Percentiles rank a stretch among this genome's conserved stretches.
Evolutionary conservation across 2,797 vertebrate species (phyloP).

Genomic region (Arctocebus calabarensis): DNA sequence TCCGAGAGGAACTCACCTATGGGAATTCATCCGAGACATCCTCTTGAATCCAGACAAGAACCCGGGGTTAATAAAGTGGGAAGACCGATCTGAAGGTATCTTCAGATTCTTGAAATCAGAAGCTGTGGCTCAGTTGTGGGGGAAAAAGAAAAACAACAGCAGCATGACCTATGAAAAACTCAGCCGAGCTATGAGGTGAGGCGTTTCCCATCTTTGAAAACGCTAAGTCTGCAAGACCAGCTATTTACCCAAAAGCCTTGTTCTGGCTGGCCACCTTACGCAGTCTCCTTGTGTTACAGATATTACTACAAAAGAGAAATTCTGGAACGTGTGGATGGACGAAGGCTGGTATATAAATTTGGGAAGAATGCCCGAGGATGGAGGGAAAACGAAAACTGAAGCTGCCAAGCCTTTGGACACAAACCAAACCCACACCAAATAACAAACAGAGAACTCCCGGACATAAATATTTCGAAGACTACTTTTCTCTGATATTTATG

Average conservation of each 20-base stretch:
- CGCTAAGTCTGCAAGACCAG: fast-evolving
- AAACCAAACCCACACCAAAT: constrained; percentile 34
- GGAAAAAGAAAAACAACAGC: constrained; percentile 99
- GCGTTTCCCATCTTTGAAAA: fast-evolving
- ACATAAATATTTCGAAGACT: constrained; percentile 89
- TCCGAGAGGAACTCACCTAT: constrained; percentile 96
- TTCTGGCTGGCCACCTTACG: neutral
- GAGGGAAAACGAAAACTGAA: constrained; percentile 96
- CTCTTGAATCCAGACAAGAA: constrained; percentile 97
- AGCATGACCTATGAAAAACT: constrained; percentile 99
- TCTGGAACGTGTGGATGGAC: constrained; percentile 97
- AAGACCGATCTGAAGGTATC: constrained; percentile 96
- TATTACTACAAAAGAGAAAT: constrained; percentile 99
- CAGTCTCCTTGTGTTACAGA: constrained; percentile 88
- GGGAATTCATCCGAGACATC: constrained; percentile 99
- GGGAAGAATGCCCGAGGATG: constrained; percentile 97
- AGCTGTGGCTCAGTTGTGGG: constrained; percentile 98
- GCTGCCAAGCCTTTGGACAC: constrained; percentile 55
- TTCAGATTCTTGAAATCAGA: constrained; percentile 99
- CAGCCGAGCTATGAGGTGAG: constrained; percentile 98
- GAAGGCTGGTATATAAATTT: constrained; percentile 99
- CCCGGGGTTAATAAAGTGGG: constrained; percentile 98
- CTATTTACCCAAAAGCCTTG: fast-evolving
- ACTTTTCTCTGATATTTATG: constrained; percentile 90
- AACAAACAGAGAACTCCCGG: constrained; percentile 66